These are phyloP conservation scores for Raja brachyura DNA, from an alignment of 2,113 vertebrate species.

Conservation along the genomic window DNA sequence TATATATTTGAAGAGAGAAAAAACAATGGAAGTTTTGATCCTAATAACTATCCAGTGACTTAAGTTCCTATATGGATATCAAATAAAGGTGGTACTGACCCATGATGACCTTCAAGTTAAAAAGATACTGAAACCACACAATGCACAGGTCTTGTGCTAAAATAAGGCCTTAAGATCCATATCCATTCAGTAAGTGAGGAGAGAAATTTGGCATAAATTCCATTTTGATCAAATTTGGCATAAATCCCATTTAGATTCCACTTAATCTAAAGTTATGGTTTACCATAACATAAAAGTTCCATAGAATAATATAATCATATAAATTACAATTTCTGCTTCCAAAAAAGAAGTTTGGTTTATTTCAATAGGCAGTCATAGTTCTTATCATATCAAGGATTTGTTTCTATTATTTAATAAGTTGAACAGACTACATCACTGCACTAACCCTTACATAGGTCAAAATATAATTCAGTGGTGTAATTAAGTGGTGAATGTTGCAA, in stretches of 20 bases:
- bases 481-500: not conserved
- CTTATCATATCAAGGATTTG: no score
- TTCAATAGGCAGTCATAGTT: not conserved
- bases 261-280: no score
- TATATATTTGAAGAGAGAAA: not conserved
- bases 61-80: not conserved
- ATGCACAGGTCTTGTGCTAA: not conserved
- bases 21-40: not conserved
- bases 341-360: not conserved
- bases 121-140: not conserved
- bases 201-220: not conserved
- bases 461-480: not conserved
- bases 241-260: no score
- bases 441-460: not conserved
- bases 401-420: no score
- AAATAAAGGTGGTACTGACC: not conserved
- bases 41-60: not conserved
- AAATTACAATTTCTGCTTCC: not conserved
- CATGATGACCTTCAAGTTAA: not conserved
- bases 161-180: not conserved
- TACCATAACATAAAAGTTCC: not conserved
- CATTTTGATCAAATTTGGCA: not conserved
- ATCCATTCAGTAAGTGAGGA: not conserved
- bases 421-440: not conserved
- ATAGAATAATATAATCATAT: not conserved